phyloP scores from a whole-genome alignment of 1,140 invertebrate genomes.

The Apis mellifera region Amel_HAv3.1 CM009941.2:239501-240000 shows the following conservation, averaged over 20 bases:
- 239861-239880: conserved; percentile 31
- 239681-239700: background rate
- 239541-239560: too few relatives aligned
- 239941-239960: conserved; percentile 45
- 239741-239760: background rate
- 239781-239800: background rate
- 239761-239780: background rate
- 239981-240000: conserved; percentile 27
- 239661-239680: too few relatives aligned
- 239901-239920: conserved; percentile 34
- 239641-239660: too few relatives aligned
- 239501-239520: too few relatives aligned
- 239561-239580: too few relatives aligned
- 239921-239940: conserved; percentile 41
- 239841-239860: background rate
- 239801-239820: background rate
- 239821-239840: background rate
- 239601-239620: too few relatives aligned
- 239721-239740: background rate
- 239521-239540: too few relatives aligned
- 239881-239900: conserved; percentile 22
- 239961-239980: conserved; percentile 29
- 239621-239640: too few relatives aligned
- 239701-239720: background rate
- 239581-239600: too few relatives aligned